A percentile compares a stretch with the other conserved stretches of the same genome.
Evolutionary conservation across 2,888 invertebrate species (phyloP).

Genomic region (Meloe dianella): DNA sequence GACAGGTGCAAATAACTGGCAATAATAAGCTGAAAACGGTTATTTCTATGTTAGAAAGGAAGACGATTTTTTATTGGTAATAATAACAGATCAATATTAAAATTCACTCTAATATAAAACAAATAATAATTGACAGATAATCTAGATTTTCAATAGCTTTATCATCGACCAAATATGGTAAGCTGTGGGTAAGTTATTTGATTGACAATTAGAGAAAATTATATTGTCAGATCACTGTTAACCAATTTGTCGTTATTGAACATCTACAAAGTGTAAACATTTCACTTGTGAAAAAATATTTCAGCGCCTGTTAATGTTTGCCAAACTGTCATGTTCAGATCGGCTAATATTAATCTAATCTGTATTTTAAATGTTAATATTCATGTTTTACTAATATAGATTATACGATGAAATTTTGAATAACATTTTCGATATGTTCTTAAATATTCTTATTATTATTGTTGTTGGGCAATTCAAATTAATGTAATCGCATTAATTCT

Average conservation of each 20-base stretch:
- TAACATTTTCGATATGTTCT: neutral
- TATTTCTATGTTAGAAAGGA: neutral
- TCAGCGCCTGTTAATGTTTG: neutral
- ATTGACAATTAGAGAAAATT: neutral
- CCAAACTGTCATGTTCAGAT: conserved; percentile 4
- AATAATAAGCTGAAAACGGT: neutral
- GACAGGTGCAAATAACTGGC: conserved; percentile 1
- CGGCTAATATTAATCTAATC: neutral
- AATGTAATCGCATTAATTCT: neutral
- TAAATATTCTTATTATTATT: neutral
- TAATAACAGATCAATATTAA: neutral
- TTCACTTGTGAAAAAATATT: neutral
- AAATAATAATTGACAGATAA: neutral
- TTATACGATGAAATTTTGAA: neutral
- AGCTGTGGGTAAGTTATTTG: neutral
- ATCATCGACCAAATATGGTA: neutral
- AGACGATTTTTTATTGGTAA: neutral
- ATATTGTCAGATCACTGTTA: neutral
- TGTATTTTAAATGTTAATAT: neutral
- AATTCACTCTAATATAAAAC: neutral
- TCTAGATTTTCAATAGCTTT: neutral
- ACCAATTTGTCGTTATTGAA: neutral
- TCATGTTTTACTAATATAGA: neutral
- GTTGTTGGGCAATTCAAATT: neutral
- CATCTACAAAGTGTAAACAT: neutral